These are phyloP conservation scores for Forbesichthys papilliferus DNA, from an alignment of 2,113 vertebrate species.

Conservation along the genomic window DNA sequence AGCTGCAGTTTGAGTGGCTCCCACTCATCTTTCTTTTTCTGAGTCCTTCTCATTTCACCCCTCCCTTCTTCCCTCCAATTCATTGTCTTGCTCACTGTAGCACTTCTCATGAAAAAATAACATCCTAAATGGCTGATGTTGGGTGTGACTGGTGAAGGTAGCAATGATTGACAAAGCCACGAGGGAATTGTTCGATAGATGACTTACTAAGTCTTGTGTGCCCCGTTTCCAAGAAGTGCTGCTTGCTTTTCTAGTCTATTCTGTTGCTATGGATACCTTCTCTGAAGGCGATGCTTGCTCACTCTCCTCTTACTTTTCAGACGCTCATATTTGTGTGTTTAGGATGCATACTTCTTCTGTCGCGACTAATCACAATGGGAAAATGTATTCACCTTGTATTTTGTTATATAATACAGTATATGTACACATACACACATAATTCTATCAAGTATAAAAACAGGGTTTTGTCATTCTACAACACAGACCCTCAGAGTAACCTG, in stretches of 20 bases:
- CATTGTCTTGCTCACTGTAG: not conserved
- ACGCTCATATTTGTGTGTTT: not conserved
- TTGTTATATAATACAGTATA: too few relatives aligned
- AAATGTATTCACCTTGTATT: too few relatives aligned
- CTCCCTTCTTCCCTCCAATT: not conserved
- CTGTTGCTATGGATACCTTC: conserved; percentile 56
- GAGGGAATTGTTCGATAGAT: not conserved
- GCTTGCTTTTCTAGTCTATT: conserved; percentile 23
- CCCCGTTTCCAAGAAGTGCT: conserved; percentile 40
- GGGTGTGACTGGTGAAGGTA: not conserved
- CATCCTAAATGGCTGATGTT: not conserved
- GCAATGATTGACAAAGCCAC: not conserved
- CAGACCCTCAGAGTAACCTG: too few relatives aligned
- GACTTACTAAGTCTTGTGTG: conserved; percentile 9
- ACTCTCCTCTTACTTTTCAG: conserved; percentile 6
- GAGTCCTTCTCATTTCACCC: not conserved
- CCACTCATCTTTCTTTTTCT: not conserved
- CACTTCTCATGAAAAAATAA: not conserved
- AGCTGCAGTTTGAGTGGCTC: too few relatives aligned
- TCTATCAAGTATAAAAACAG: too few relatives aligned
- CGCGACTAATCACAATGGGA: too few relatives aligned
- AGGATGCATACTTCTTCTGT: not conserved
- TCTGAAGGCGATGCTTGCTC: conserved; percentile 16
- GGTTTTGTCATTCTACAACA: too few relatives aligned
- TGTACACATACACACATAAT: too few relatives aligned